These are phyloP conservation scores for Helarctos malayanus DNA, from an alignment of 2,797 vertebrate species.

Conservation along the genomic window DNA sequence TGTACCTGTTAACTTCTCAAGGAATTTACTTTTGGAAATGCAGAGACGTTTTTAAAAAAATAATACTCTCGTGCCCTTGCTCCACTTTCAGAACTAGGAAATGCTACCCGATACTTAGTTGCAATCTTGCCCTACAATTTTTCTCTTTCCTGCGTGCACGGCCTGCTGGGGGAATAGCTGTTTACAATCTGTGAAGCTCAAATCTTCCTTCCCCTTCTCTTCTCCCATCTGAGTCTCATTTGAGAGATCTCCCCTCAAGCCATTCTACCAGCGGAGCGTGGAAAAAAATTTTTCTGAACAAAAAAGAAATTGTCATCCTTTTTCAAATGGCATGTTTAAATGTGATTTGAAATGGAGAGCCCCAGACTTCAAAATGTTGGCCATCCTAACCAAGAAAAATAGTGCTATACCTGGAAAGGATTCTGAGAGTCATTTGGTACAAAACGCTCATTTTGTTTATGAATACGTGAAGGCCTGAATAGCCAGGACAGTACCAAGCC, in stretches of 20 bases:
- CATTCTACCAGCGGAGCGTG: neutral
- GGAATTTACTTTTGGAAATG: slow-evolving; percentile 12
- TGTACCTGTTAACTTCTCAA: neutral
- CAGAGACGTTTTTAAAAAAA: neutral
- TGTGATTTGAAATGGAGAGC: neutral
- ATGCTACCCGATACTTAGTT: neutral
- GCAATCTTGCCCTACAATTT: neutral
- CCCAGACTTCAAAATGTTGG: neutral
- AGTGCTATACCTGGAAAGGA: neutral
- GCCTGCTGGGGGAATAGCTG: neutral
- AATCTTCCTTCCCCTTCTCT: neutral
- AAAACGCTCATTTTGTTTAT: neutral
- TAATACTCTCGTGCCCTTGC: neutral
- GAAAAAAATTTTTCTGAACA: neutral
- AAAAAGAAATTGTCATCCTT: neutral
- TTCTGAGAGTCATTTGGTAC: neutral
- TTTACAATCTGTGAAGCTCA: slow-evolving; percentile 6
- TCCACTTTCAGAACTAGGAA: neutral
- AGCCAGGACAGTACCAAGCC: neutral
- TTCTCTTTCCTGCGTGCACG: neutral
- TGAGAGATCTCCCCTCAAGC: neutral
- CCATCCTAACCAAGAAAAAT: neutral
- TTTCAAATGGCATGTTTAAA: neutral
- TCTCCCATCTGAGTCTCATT: neutral
- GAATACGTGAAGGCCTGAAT: neutral